Percentiles rank a stretch among this genome's conserved stretches.
These are phyloP conservation scores for Diabrotica balteata DNA, from an alignment of 2,888 invertebrate species.

Conservation along the genomic window DNA sequence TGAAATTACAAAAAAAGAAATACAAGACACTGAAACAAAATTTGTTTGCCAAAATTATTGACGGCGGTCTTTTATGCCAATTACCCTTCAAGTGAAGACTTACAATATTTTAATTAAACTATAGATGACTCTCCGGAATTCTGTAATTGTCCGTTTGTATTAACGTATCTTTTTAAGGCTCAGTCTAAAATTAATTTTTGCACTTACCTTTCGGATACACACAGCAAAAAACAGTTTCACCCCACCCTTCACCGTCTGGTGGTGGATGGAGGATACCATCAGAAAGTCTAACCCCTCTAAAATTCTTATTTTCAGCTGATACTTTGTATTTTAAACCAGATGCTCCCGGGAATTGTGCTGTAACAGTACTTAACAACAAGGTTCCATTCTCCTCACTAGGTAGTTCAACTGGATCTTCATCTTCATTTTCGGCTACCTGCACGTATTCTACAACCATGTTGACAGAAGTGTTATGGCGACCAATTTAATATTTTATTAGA, in stretches of 20 bases:
- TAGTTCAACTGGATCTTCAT: constrained; percentile 95
- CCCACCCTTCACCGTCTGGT: constrained; percentile 79
- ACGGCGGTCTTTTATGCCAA: too few relatives aligned
- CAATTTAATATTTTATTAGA: too few relatives aligned
- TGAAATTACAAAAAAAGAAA: too few relatives aligned
- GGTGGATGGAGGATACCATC: constrained; percentile 94
- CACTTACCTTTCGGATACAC: constrained; percentile 78
- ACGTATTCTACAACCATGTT: constrained; percentile 68
- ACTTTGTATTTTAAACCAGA: constrained; percentile 93
- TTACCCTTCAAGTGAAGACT: too few relatives aligned
- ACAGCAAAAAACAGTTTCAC: constrained; percentile 77
- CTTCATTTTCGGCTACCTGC: constrained; percentile 96
- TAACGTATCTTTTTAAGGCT: too few relatives aligned
- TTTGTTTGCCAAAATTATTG: too few relatives aligned
- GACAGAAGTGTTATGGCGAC: too few relatives aligned
- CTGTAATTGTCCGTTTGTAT: too few relatives aligned
- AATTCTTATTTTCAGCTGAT: constrained; percentile 87
- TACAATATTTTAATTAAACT: too few relatives aligned
- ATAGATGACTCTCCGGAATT: too few relatives aligned
- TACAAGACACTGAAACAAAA: too few relatives aligned
- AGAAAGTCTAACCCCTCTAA: constrained; percentile 87
- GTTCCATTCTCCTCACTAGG: constrained; percentile 95
- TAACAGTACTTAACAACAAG: constrained; percentile 89
- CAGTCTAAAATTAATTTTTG: too few relatives aligned
- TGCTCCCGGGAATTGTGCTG: constrained; percentile 97